A percentile compares a stretch with the other conserved stretches of the same genome.
Conservation (phyloP, 2,888 invertebrate species). For the Myathropa florea region DNA sequence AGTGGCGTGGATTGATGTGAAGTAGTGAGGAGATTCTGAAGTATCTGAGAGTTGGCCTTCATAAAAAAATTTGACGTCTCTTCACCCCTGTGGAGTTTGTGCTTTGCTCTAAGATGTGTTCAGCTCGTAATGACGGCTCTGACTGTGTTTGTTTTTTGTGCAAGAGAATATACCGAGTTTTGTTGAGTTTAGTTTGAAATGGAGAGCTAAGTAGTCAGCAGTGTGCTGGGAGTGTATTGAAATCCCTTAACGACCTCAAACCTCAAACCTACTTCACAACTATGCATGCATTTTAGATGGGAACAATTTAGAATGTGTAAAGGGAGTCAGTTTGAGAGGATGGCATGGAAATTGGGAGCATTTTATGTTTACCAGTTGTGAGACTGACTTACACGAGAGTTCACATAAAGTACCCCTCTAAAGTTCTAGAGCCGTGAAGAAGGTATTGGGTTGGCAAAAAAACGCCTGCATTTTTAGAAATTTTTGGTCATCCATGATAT, state of each 20-base stretch:
- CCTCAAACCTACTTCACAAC: not conserved
- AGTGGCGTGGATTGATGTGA: constrained; percentile 36
- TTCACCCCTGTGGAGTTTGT: not conserved
- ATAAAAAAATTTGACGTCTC: not conserved
- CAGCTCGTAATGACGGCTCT: constrained; percentile 30
- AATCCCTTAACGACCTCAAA: not conserved
- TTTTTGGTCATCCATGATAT: too few relatives aligned
- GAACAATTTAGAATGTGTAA: not conserved
- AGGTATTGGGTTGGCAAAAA: too few relatives aligned
- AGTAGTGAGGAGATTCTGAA: constrained; percentile 33
- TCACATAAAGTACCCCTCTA: too few relatives aligned
- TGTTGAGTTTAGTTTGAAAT: constrained; percentile 17
- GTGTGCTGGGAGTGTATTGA: not conserved
- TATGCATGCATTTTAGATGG: not conserved
- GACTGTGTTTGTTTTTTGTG: not conserved
- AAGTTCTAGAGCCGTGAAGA: too few relatives aligned
- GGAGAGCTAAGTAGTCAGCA: constrained; percentile 9
- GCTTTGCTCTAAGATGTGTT: not conserved
- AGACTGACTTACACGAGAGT: too few relatives aligned
- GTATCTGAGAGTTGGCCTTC: constrained; percentile 25
- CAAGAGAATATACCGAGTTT: not conserved
- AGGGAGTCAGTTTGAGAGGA: not conserved
- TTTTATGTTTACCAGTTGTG: too few relatives aligned
- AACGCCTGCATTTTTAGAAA: too few relatives aligned
- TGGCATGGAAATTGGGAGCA: too few relatives aligned